Percentiles rank a stretch among this genome's conserved stretches.
Evolutionary conservation across 2,797 vertebrate genomes (phyloP).

Genomic region (Myiotriccus ornatus): DNA sequence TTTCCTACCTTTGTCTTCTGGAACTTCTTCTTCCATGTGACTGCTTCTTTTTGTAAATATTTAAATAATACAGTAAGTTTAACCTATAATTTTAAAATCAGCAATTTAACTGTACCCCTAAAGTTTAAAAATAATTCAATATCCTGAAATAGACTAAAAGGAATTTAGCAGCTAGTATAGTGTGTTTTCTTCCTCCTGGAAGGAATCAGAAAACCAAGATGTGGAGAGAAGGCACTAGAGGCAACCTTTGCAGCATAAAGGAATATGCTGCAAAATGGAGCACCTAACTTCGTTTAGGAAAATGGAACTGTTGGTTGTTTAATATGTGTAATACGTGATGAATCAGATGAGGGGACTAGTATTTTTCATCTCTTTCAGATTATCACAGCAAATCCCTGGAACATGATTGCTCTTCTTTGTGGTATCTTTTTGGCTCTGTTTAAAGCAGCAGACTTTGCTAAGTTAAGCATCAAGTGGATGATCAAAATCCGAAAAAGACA

Average conservation of each 20-base stretch:
- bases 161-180: background rate
- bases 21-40: background rate
- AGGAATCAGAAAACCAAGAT: background rate
- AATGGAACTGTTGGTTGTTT: background rate
- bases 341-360: background rate
- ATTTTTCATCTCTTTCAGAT: conserved; percentile 79
- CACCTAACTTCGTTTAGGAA: background rate
- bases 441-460: conserved; percentile 95
- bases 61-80: background rate
- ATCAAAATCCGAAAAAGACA: conserved; percentile 91
- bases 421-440: conserved; percentile 96
- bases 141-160: background rate
- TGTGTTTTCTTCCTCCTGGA: background rate
- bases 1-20: background rate
- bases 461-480: conserved; percentile 92
- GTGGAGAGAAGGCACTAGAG: background rate
- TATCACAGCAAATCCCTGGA: conserved; percentile 95
- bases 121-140: background rate
- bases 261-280: background rate
- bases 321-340: background rate
- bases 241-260: background rate
- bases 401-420: conserved; percentile 90
- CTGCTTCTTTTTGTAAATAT: background rate
- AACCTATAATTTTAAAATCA: background rate
- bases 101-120: background rate